Evolutionary conservation across 2,888 invertebrate genomes (phyloP).

Genomic region (Timandra comae): DNA sequence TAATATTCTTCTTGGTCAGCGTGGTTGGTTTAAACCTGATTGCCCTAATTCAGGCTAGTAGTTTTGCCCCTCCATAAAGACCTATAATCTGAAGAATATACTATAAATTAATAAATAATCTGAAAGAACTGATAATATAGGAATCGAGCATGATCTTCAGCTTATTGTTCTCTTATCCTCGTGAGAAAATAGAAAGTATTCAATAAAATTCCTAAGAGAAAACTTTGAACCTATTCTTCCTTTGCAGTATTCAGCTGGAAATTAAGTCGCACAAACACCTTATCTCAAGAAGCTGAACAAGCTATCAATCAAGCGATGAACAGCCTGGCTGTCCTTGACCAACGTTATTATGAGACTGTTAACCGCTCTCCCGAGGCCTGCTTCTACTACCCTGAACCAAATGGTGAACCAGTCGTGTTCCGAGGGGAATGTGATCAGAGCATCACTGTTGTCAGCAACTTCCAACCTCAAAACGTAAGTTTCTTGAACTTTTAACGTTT

Average conservation of each 20-base stretch:
- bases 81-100: no score
- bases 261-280: conserved; percentile 35
- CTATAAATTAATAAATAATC: no score
- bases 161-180: no score
- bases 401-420: conserved; percentile 33
- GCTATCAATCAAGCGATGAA: conserved; percentile 33
- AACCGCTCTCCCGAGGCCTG: conserved; percentile 37
- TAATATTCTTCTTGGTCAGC: no score
- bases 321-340: conserved; percentile 34
- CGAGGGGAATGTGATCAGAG: conserved; percentile 43
- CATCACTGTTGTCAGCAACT: conserved; percentile 36
- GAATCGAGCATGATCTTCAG: no score
- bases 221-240: no score
- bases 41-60: no score
- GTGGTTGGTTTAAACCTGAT: neutral
- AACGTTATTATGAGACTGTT: conserved; percentile 35
- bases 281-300: conserved; percentile 24
- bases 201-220: no score
- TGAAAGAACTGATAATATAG: no score
- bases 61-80: no score
- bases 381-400: conserved; percentile 42
- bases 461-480: conserved; percentile 37
- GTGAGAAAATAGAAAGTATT: no score
- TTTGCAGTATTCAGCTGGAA: conserved; percentile 67
- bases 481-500: no score